phyloP scores from a whole-genome alignment of 2,797 vertebrate species.

The Sitta carolinensis region DNA sequence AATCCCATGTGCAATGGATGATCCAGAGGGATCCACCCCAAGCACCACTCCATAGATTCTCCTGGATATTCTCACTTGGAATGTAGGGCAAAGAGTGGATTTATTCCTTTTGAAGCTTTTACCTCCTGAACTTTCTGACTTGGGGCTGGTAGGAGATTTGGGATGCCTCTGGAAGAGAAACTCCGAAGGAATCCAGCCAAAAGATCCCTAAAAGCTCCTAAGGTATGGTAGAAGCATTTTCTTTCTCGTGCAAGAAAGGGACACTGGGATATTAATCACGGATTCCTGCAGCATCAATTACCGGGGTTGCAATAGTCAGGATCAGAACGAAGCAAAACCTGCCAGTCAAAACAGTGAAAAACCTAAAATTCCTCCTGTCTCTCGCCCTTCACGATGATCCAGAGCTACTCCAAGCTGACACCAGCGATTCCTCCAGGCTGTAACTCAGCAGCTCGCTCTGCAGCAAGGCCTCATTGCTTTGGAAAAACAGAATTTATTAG shows the following conservation, averaged over 20 bases:
- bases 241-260: background rate
- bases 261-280: background rate
- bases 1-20: rapidly evolving
- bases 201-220: background rate
- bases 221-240: background rate
- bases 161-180: background rate
- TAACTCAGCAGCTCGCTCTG: background rate
- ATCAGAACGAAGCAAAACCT: background rate
- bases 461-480: background rate
- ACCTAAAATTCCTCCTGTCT: background rate
- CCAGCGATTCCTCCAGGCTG: background rate
- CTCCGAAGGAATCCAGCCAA: rapidly evolving
- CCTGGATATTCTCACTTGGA: background rate
- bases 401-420: background rate
- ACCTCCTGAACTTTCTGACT: background rate
- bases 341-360: background rate
- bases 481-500: background rate
- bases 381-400: background rate
- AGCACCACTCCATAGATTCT: background rate
- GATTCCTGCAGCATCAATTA: background rate
- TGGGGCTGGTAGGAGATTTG: background rate
- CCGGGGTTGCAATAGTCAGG: background rate
- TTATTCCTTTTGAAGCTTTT: background rate
- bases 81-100: background rate
- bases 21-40: background rate